Conservation (phyloP, 2,113 vertebrate species). For the Nesoenas mayeri region DNA sequence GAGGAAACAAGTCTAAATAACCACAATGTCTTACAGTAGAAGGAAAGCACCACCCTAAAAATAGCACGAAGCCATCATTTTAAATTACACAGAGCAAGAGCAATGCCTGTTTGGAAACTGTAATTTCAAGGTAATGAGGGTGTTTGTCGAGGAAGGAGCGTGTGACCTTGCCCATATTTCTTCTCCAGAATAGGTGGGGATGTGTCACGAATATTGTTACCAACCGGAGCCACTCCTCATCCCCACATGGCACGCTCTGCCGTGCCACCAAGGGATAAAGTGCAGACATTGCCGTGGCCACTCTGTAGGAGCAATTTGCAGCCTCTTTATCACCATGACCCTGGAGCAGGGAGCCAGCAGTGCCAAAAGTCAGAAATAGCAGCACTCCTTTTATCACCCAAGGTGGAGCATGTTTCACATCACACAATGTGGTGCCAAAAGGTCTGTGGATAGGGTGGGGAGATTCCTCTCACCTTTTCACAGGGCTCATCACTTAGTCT, state of each 20-base stretch:
- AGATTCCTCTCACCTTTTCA: slow-evolving; percentile 29
- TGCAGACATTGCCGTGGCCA: fast-evolving
- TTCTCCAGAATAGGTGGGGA: background rate
- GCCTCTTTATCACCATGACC: background rate
- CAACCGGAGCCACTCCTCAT: background rate
- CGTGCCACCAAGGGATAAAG: background rate
- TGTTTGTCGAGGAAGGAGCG: background rate
- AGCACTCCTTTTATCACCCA: background rate
- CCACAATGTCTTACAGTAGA: background rate
- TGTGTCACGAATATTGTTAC: background rate
- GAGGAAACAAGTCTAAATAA: background rate
- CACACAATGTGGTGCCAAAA: slow-evolving; percentile 19
- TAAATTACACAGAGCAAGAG: background rate
- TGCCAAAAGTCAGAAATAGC: slow-evolving; percentile 52
- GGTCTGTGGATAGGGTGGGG: slow-evolving; percentile 10
- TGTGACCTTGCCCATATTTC: background rate
- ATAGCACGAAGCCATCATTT: background rate
- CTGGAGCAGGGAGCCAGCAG: background rate
- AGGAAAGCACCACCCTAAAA: background rate
- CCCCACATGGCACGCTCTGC: fast-evolving
- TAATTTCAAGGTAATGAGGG: slow-evolving; percentile 18
- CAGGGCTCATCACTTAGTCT: slow-evolving; percentile 39
- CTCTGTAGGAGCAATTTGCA: background rate
- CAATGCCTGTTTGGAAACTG: background rate
- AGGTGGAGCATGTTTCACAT: background rate